Evolutionary conservation across 1,140 invertebrate species (phyloP).

Genomic region (Phymastichus coffea): DNA sequence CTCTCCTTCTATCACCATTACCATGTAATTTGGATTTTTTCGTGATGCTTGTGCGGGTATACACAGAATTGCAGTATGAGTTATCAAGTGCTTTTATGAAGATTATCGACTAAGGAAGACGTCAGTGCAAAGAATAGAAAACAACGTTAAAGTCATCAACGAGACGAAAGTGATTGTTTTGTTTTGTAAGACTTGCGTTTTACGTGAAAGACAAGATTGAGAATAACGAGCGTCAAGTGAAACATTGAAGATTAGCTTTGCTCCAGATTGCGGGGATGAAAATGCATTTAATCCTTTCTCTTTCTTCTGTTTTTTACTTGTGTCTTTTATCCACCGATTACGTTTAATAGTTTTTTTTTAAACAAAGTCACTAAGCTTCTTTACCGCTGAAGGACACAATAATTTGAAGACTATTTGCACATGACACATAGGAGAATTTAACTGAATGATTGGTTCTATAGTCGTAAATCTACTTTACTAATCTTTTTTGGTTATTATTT

Average conservation of each 20-base stretch:
- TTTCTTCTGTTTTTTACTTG: conserved; percentile 7
- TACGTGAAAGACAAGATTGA: conserved; percentile 1
- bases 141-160: conserved; percentile 7
- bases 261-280: conserved; percentile 3
- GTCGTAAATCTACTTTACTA: neutral
- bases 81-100: no score
- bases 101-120: conserved; percentile 5
- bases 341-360: neutral
- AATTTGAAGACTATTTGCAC: conserved; percentile 22
- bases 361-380: neutral
- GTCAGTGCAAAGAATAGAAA: neutral
- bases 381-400: neutral
- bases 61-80: no score
- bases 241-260: conserved; percentile 12
- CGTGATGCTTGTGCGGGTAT: no score
- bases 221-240: conserved; percentile 4
- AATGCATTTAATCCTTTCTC: conserved; percentile 1
- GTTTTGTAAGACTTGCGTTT: conserved; percentile 1
- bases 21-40: no score
- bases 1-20: no score
- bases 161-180: conserved; percentile 21
- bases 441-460: neutral
- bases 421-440: conserved; percentile 19
- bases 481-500: conserved; percentile 1
- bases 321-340: neutral